These are phyloP conservation scores for Autographa pulchrina DNA, from an alignment of 2,888 invertebrate species.

Conservation along the genomic window DNA sequence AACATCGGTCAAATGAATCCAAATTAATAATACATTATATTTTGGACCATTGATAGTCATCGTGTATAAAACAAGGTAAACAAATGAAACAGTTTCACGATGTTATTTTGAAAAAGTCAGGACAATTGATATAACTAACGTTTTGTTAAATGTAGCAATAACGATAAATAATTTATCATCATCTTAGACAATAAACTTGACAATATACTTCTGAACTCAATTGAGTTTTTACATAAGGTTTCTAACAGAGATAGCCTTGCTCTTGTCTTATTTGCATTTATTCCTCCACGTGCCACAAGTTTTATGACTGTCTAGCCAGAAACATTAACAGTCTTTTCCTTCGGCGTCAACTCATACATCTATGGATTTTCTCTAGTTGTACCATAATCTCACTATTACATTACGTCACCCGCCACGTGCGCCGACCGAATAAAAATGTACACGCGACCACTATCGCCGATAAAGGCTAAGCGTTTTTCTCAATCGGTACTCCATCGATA, in stretches of 20 bases:
- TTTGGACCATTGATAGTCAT: background rate
- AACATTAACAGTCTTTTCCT: background rate
- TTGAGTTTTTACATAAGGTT: too few relatives aligned
- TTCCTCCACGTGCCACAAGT: background rate
- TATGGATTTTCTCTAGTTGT: conserved; percentile 6
- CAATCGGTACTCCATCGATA: conserved; percentile 77
- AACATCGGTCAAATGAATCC: background rate
- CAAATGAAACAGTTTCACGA: background rate
- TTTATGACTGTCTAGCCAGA: background rate
- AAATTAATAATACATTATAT: background rate
- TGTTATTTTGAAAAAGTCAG: background rate
- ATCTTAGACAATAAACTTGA: too few relatives aligned
- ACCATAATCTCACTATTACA: conserved; percentile 38
- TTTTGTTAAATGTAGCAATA: too few relatives aligned
- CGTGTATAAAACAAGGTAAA: background rate
- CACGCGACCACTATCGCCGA: conserved; percentile 66
- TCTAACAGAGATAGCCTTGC: background rate
- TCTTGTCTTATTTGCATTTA: background rate
- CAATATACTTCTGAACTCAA: too few relatives aligned
- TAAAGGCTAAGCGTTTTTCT: conserved; percentile 72
- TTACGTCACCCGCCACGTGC: conserved; percentile 67
- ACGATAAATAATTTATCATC: background rate
- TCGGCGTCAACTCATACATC: background rate
- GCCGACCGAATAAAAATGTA: conserved; percentile 59
- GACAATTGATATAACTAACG: background rate